Percentiles rank a stretch among this genome's conserved stretches.
These are phyloP conservation scores for Cordilura impudica DNA, from an alignment of 2,888 invertebrate genomes.

Conservation along the genomic window DNA sequence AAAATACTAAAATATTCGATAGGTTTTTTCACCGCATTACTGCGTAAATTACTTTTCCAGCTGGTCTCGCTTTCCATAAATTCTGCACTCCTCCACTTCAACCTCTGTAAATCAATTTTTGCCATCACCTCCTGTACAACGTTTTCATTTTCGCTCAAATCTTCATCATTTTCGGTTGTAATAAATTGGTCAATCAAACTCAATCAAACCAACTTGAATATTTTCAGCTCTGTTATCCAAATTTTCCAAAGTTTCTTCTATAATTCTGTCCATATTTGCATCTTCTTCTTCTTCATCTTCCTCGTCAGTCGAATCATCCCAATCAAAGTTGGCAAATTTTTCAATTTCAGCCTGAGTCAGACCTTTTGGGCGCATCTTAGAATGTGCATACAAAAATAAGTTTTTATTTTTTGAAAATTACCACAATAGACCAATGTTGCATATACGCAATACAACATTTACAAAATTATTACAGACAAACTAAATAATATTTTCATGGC, in stretches of 20 bases:
- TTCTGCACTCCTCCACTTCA: conserved; percentile 55
- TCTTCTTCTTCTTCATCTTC: too few relatives aligned
- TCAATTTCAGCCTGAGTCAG: conserved; percentile 36
- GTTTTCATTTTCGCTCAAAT: conserved; percentile 52
- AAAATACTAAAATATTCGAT: conserved; percentile 40
- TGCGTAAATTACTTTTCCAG: too few relatives aligned
- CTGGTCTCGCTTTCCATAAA: conserved; percentile 41
- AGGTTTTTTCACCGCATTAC: conserved; percentile 46
- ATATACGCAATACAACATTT: too few relatives aligned
- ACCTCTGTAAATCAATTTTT: conserved; percentile 59
- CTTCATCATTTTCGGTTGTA: conserved; percentile 39
- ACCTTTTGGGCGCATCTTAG: conserved; percentile 53
- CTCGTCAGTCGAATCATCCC: too few relatives aligned
- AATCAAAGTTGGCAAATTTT: too few relatives aligned
- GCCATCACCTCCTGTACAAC: conserved; percentile 50
- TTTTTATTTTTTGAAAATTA: conserved; percentile 34
- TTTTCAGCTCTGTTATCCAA: too few relatives aligned
- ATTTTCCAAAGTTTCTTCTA: too few relatives aligned
- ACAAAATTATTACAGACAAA: too few relatives aligned
- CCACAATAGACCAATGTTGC: too few relatives aligned
- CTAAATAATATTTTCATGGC: too few relatives aligned
- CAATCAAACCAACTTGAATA: conserved; percentile 44
- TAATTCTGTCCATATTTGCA: too few relatives aligned
- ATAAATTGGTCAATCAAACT: conserved; percentile 56
- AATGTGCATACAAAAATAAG: conserved; percentile 47